Evolutionary conservation across 2,113 vertebrate genomes (phyloP).

Genomic region (Oreochromis tanganicae): DNA sequence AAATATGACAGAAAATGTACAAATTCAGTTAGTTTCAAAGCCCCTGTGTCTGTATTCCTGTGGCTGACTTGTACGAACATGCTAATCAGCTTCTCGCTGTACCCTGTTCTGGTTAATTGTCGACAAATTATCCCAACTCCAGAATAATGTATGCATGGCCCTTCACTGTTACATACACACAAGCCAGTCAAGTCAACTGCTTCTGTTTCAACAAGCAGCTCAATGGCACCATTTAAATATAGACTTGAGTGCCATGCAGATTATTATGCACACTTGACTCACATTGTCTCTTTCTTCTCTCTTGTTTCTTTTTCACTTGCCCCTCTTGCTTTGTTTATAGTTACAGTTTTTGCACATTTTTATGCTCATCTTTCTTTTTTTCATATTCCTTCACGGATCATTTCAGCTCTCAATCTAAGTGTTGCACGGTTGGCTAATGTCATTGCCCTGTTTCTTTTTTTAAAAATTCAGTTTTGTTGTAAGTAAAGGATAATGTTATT

Average conservation of each 20-base stretch:
- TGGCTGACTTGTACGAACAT: constrained; percentile 61
- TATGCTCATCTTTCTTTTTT: background rate
- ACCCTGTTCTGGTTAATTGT: constrained; percentile 66
- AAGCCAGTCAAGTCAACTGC: constrained; percentile 30
- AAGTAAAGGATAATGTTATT: constrained; percentile 50
- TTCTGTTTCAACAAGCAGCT: constrained; percentile 53
- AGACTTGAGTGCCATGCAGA: constrained; percentile 18
- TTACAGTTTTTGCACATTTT: background rate
- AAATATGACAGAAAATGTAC: constrained; percentile 41
- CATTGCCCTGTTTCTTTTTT: background rate
- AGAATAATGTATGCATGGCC: constrained; percentile 79
- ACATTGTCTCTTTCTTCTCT: background rate
- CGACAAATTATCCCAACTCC: constrained; percentile 71
- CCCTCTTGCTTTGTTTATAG: constrained; percentile 1
- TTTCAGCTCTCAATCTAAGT: background rate
- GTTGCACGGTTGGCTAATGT: background rate
- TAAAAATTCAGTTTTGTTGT: constrained; percentile 31
- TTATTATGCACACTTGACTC: constrained; percentile 49
- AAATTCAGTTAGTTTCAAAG: constrained; percentile 66
- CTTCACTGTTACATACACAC: constrained; percentile 33
- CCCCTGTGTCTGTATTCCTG: constrained; percentile 56
- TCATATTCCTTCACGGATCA: background rate
- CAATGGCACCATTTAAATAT: constrained; percentile 57
- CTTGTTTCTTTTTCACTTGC: background rate
- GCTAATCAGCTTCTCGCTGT: constrained; percentile 62